Percentiles rank a stretch among this genome's conserved stretches.
phyloP scores from a whole-genome alignment of 2,113 vertebrate genomes.

The Lontra canadensis region DNA sequence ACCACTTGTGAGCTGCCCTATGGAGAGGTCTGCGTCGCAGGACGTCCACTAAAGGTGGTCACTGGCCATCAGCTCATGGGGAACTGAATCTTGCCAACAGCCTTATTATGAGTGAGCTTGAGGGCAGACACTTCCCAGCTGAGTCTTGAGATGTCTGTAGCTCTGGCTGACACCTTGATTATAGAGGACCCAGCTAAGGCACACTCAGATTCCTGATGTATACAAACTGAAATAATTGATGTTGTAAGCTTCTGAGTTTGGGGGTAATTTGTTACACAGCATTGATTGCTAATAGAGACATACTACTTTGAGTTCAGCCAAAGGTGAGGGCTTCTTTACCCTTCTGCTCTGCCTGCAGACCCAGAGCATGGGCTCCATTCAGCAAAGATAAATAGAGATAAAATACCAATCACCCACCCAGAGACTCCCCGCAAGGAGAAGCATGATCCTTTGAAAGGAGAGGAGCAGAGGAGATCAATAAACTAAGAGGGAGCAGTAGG shows the following conservation, averaged over 20 bases:
- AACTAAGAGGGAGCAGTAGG: background rate
- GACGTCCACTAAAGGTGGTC: background rate
- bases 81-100: background rate
- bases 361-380: background rate
- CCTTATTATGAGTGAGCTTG: background rate
- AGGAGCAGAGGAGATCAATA: background rate
- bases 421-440: background rate
- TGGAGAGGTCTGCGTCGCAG: background rate
- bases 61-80: background rate
- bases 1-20: background rate
- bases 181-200: background rate
- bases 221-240: background rate
- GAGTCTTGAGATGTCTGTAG: background rate
- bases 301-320: background rate
- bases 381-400: background rate
- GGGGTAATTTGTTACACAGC: background rate
- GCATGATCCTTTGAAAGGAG: background rate
- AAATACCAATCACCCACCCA: background rate
- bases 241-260: background rate
- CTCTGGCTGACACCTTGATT: background rate
- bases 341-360: background rate
- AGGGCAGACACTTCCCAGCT: background rate
- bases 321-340: background rate
- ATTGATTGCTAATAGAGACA: background rate
- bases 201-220: background rate